Conservation (phyloP, 2,888 invertebrate species). For the Mermis nigrescens region DNA sequence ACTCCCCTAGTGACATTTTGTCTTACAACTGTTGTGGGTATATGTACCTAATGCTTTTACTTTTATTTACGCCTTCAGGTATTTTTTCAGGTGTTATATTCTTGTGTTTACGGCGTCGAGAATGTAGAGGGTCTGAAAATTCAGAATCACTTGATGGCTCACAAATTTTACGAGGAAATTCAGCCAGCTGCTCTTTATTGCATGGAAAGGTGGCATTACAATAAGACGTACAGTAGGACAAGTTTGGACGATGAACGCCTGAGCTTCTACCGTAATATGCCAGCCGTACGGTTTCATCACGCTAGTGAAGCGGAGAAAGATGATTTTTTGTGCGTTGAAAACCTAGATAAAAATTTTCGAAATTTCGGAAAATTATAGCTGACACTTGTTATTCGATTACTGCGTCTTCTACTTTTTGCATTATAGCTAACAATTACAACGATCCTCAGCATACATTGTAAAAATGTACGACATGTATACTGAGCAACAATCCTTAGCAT, state of each 20-base stretch:
- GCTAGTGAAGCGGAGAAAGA: neutral
- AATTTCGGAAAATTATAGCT: neutral
- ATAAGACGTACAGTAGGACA: neutral
- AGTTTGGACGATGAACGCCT: neutral
- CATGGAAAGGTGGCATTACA: conserved; percentile 3
- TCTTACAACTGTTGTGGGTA: too few relatives aligned
- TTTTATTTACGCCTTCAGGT: too few relatives aligned
- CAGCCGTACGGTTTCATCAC: neutral
- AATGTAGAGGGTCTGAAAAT: neutral
- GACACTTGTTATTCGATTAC: too few relatives aligned
- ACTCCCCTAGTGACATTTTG: too few relatives aligned
- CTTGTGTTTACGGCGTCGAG: conserved; percentile 2
- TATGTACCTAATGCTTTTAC: too few relatives aligned
- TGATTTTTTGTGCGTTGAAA: neutral
- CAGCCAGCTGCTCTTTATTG: conserved; percentile 1
- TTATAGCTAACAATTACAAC: too few relatives aligned
- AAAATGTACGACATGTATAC: too few relatives aligned
- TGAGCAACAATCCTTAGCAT: too few relatives aligned
- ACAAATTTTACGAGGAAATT: conserved; percentile 5
- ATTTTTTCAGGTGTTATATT: neutral
- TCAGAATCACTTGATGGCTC: neutral
- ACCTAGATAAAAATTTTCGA: neutral
- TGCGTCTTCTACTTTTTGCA: too few relatives aligned
- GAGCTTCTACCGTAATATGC: neutral
- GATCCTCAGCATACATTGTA: too few relatives aligned